These are phyloP conservation scores for Lepus timidus DNA, from an alignment of 2,113 vertebrate species.

Conservation along the genomic window DNA sequence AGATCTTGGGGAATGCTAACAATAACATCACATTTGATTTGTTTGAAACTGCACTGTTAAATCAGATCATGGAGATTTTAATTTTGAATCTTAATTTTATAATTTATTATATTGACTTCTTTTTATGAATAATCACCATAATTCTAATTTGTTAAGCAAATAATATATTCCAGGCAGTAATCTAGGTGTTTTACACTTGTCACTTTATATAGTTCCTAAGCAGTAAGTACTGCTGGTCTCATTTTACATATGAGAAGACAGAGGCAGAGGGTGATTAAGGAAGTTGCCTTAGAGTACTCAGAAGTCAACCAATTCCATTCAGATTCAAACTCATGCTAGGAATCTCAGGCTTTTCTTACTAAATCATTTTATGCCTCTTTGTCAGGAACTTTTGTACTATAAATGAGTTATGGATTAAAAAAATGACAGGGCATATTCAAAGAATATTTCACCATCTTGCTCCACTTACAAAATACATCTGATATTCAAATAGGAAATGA, in stretches of 20 bases:
- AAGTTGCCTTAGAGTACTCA: neutral
- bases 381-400: neutral
- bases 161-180: neutral
- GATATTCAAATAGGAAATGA: neutral
- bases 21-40: neutral
- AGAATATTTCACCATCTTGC: neutral
- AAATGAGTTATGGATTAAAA: constrained; percentile 37
- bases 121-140: neutral
- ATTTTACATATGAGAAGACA: constrained; percentile 4
- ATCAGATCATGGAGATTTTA: neutral
- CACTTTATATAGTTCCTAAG: neutral
- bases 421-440: neutral
- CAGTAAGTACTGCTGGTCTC: neutral
- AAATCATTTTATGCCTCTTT: neutral
- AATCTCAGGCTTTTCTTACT: neutral
- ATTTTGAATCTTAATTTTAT: neutral
- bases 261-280: neutral
- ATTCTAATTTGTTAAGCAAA: neutral
- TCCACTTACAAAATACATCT: constrained; percentile 19
- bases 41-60: neutral
- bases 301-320: neutral
- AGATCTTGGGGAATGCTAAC: constrained; percentile 38
- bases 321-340: neutral
- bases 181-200: neutral
- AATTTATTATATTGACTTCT: neutral